Evolutionary conservation across 2,113 vertebrate species (phyloP).

Genomic region (Stegostoma tigrinum): DNA sequence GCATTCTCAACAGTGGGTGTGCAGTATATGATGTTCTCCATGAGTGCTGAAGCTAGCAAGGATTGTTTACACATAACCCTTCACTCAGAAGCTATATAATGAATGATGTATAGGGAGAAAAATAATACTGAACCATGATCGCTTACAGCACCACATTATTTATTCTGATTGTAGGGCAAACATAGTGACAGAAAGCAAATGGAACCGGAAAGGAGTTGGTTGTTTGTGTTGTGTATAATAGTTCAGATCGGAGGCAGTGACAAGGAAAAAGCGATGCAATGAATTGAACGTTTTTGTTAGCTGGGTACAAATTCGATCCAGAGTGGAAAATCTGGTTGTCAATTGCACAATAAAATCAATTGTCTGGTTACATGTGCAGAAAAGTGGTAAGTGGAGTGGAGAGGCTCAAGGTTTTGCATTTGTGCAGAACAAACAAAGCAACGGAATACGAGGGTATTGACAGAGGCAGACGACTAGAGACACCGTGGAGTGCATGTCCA

Average conservation of each 20-base stretch:
- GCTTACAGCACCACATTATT: background rate
- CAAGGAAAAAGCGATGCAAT: background rate
- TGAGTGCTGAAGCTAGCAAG: background rate
- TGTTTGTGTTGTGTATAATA: background rate
- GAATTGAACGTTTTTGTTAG: background rate
- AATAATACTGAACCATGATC: background rate
- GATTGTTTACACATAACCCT: background rate
- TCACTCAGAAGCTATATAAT: background rate
- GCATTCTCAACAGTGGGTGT: background rate
- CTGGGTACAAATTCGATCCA: background rate
- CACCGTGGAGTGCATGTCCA: too few species aligned
- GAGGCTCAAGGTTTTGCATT: too few species aligned
- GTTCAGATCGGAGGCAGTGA: background rate
- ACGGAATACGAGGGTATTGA: too few species aligned
- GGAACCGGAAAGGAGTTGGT: background rate
- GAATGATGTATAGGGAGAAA: background rate
- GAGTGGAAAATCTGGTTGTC: background rate
- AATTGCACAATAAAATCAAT: too few species aligned
- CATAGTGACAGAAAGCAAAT: background rate
- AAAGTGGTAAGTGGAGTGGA: too few species aligned
- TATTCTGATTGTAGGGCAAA: background rate
- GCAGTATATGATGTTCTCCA: background rate
- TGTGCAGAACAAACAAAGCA: too few species aligned
- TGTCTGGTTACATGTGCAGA: too few species aligned
- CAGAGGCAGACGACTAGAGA: too few species aligned